Base-by-base conservation (phyloP, 1,140 invertebrate species). In the Brachionus plicatilis region DNA sequence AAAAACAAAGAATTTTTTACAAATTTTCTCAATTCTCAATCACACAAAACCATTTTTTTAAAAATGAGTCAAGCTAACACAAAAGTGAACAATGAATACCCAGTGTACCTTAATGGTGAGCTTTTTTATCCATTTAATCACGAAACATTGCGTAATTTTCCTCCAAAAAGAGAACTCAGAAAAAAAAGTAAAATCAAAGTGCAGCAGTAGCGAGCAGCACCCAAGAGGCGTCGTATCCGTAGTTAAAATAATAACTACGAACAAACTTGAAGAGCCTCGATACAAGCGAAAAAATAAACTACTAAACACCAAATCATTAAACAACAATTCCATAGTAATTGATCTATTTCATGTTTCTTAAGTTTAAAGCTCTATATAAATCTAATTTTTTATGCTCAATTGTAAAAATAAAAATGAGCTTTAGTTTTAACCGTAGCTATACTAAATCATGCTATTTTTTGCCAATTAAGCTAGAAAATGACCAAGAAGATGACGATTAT, bases 161-260 rank as follows among this genome's bases (percentile, higher is more conserved):
- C 20, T 43, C 24, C 33, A 17, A 24, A 72, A 24, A 41, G 29
- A 72, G 33, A 72, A 17, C 9, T 43, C 12, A 3, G 29, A 41
- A n/a, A 72, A 72, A n/a, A 43, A 41, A 43, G 41, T 17, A n/a
- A 72, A 41, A 43, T 17, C 14, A 17, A 72, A 72, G 43, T 43
- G 37, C 20, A 60, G 53, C 20, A 9, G 20, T 60, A 60, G 17
- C 9, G 33, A 72, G 9, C 72, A 50, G 11, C 41, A 27, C 72
- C 72, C 72, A 50, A 76, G 72, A 76, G 72, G 72, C 20, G 17
- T 50, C 4, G 27, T 76, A 14, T 76, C 72, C 11, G 72, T 76
- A 27, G 72, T 76, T 9, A 76, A 76, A 76, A 50, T 76, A 50
- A 76, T 76, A 27, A 76, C 72, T 12, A 50, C 72, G 1, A 76